Conservation (phyloP, 2,888 invertebrate species). For the Bhutanitis thaidina region DNA sequence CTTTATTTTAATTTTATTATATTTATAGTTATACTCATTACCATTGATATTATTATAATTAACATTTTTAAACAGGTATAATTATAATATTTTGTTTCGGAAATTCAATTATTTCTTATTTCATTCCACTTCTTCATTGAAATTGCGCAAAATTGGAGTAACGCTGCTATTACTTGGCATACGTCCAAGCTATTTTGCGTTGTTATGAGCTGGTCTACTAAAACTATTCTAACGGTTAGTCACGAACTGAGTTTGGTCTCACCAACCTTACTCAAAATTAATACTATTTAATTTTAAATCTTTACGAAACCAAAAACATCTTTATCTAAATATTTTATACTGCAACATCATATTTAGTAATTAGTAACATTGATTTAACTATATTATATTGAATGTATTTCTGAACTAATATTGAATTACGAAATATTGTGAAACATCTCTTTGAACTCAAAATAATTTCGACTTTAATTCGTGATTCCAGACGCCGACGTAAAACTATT, state of each 20-base stretch:
- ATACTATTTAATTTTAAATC: background rate
- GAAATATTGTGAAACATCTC: constrained; percentile 15
- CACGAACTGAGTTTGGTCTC: constrained; percentile 24
- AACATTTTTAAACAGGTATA: too few species aligned
- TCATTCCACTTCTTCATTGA: constrained; percentile 35
- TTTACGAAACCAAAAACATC: background rate
- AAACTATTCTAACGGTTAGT: constrained; percentile 50
- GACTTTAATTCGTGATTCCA: constrained; percentile 3
- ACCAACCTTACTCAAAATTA: background rate
- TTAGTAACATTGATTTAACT: background rate
- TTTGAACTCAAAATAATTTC: constrained; percentile 3
- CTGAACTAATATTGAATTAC: constrained; percentile 1
- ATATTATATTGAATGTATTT: background rate
- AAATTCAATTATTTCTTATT: background rate
- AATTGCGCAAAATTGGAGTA: constrained; percentile 45
- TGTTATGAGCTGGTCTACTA: constrained; percentile 49
- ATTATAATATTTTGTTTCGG: background rate
- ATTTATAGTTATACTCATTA: too few species aligned
- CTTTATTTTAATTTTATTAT: too few species aligned
- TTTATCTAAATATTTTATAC: background rate
- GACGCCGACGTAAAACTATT: constrained; percentile 7
- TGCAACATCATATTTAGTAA: background rate
- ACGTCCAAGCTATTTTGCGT: constrained; percentile 62
- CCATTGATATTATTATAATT: too few species aligned
- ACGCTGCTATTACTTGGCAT: constrained; percentile 57